Base-by-base conservation (phyloP, 2,797 vertebrate genomes). In the Lepus oiostolus region DNA sequence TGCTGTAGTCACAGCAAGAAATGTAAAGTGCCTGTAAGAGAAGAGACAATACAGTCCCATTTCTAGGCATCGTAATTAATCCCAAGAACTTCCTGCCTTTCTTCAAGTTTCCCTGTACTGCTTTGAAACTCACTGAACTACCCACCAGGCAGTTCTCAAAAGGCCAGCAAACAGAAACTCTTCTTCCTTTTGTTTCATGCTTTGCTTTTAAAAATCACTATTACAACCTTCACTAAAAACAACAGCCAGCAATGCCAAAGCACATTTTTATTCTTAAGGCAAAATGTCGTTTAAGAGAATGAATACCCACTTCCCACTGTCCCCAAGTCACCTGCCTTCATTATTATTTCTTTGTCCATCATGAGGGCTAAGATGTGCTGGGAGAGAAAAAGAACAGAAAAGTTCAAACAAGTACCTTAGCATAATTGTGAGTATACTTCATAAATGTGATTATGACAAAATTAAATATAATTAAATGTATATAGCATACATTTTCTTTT, bases 231-330 rank as follows among this genome's bases (percentile, higher is more conserved):
- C 81, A 95, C 67, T 85, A 93, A 91, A 75, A 95, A 90, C 91
- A 67, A 26, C 77, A 86, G 65, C 17, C 71, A 77, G 60, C 21
- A 88, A 60, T 85, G 79, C 93, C 74, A 94, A 93, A 90, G 62
- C 70, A 93, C 52, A 77, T 86, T 79, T 71, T 82, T 87, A 96
- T 82, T 95, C 84, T 96, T 97, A 96, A 96, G 95, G 96, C 95
- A 97, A 92, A 96, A 96, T 84, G 71, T 96, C 77, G 75, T 76
- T 60, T 67, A 92, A 96, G 65, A 83, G 83, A 95, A 82, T 30
- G 12, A 81, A 79, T 67, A 72, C 16, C 24, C 28, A 85, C 24
- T 63, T 67, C 21, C 38, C 21, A 24, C 4, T 82, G 4, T 32
- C 5, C 32, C 79, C 35, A 80, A 70, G 35, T 12, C 42, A 85